phyloP scores from a whole-genome alignment of 1,140 invertebrate species.

The Oscheius sp. region DNA sequence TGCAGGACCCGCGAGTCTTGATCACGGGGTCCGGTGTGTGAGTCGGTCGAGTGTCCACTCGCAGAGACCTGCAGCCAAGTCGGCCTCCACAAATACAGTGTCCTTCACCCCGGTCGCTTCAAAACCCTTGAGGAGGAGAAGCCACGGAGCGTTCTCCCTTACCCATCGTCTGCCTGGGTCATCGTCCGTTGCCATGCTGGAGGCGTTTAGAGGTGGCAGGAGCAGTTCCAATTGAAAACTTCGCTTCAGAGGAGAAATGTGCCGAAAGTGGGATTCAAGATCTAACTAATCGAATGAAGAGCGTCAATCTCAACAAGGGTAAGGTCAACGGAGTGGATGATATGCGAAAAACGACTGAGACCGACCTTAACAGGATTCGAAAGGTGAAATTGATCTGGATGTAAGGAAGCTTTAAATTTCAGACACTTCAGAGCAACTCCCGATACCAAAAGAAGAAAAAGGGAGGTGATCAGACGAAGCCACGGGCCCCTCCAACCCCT shows the following conservation, averaged over 20 bases:
- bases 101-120: background rate
- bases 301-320: background rate
- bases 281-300: background rate
- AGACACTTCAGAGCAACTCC: background rate
- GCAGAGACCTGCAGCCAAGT: too few species aligned
- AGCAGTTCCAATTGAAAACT: background rate
- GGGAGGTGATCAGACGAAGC: too few species aligned
- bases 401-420: too few species aligned
- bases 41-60: background rate
- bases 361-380: too few species aligned
- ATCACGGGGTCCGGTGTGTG: background rate
- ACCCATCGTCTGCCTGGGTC: background rate
- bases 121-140: background rate
- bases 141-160: background rate
- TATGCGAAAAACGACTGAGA: background rate
- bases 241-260: background rate
- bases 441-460: background rate
- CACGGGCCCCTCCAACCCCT: too few species aligned
- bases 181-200: background rate
- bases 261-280: background rate
- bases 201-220: background rate
- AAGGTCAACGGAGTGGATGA: background rate
- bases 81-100: background rate
- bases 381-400: too few species aligned
- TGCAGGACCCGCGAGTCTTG: background rate